phyloP scores from a whole-genome alignment of 2,888 invertebrate genomes.

The Callosobruchus maculatus region DNA sequence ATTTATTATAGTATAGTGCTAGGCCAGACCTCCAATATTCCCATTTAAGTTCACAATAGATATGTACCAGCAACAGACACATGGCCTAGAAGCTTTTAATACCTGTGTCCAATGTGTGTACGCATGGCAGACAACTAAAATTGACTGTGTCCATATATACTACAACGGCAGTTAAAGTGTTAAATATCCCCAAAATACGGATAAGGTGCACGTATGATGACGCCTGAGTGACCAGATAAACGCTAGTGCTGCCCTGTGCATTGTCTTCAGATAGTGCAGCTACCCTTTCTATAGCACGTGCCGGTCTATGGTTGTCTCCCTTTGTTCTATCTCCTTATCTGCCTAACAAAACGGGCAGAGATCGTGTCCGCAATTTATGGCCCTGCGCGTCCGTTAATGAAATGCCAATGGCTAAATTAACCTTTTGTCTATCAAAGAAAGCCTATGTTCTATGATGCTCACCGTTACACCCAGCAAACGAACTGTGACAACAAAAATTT shows the following conservation, averaged over 20 bases:
- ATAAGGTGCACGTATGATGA: too few species aligned
- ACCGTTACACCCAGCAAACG: neutral
- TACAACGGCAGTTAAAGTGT: too few species aligned
- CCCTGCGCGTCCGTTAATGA: neutral
- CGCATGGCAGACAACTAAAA: too few species aligned
- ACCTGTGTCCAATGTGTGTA: too few species aligned
- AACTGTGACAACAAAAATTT: too few species aligned
- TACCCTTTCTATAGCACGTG: neutral
- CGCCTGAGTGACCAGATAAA: neutral
- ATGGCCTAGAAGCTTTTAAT: too few species aligned
- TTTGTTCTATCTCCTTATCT: neutral
- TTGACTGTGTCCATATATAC: too few species aligned
- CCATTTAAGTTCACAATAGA: too few species aligned
- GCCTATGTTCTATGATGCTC: neutral
- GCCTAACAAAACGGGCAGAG: neutral
- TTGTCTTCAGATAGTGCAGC: neutral
- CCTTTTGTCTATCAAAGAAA: neutral
- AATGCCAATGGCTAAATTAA: neutral
- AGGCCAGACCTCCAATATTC: too few species aligned
- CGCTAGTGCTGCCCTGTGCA: neutral
- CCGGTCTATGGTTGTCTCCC: neutral
- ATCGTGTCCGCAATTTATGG: neutral
- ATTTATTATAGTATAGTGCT: too few species aligned
- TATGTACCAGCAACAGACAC: too few species aligned
- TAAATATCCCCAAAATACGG: too few species aligned